Evolutionary conservation across 2,888 invertebrate species (phyloP), one percentile per base, ranked within the genome.

Genomic region (Drosophila antonietae): DNA sequence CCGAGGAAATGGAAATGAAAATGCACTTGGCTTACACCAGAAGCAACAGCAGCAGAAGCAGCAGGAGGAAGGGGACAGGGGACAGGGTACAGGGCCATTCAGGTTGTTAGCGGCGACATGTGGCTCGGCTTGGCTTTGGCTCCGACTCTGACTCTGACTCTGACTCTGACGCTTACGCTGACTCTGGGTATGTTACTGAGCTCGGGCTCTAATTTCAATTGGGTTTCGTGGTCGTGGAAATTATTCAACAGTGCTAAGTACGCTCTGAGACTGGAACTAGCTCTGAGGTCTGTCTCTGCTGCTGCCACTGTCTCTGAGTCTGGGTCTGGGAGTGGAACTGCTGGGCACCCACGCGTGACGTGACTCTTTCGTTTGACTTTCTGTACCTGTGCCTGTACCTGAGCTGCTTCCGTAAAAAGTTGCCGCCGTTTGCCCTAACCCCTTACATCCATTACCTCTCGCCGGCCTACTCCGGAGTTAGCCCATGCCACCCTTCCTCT

Each of bases 301-400:
- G 2, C 51, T 18, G 20, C 18, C 51, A 5, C 39, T 41, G 55
- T 1, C 23, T 67, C 57, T 63, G 47, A 35, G 60, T 33, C 66
- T 60, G 57, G 41, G 61, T 63, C 66, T 81, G 68, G 44, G 49
- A 66, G 66, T 71, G 62, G 63, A 78, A 77, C 60, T 77, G 68
- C 66, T 70, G 74, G 52, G 80, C 87, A 88, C 90, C 87, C 87
- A 88, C 87, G 90, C 90, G 87, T 88, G 87, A 88, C 87, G 90
- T 87, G 86, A 87, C 86, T 87, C 90, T 87, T 89, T 90, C 88
- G 90, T 89, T 86, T 86, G 85, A 66, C 88, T 85, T 86, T 87
- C 78, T 79, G 71, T 81, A 56, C 63, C 84, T 83, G 58, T 81
- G 77, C 6, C 84, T 86, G 58, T 88, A 78, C 83, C 83, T 86